Evolutionary conservation across 2,113 vertebrate genomes (phyloP), one percentile per base, ranked within the genome.

Genomic region (Holacanthus passer): DNA sequence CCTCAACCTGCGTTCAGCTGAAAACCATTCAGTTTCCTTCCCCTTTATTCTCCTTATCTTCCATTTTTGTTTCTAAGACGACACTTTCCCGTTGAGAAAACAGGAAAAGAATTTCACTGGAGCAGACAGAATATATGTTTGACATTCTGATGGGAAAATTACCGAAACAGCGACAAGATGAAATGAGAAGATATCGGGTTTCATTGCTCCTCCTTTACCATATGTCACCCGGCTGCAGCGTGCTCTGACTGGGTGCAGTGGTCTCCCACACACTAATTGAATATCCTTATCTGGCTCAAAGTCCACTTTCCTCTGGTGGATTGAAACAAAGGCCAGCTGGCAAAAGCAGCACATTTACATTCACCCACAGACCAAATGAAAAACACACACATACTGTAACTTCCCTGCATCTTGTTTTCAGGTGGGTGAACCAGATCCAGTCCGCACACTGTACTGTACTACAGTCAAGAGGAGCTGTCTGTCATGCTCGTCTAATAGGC

Each of bases 231-330:
- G 6, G 85, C 74, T 74, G 31, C 66, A 16, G 70, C 74, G 3
- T 60, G 73, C 76, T 80, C 24, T 6, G 82, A 79, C 86, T 79
- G 74, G 74, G 4, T 75, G 76, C 81, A 72, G 73, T 48, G 14
- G 52, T 60, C 78, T 75, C 52, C 63, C 59, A 71, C 45, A 60
- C 71, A 88, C 84, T 92, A 92, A 90, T 88, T 93, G 90, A 94
- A 90, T 91, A 88, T 88, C 80, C 90, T 92, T 92, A 92, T 93
- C 92, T 90, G 84, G 55, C 81, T 82, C 72, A 52, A 76, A 63
- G 71, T 47, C 75, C 67, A 11, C 63, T 71, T 83, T 79, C 75
- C 79, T 89, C 82, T 75, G 75, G 41, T 86, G 73, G 80, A 85
- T 55, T 81, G 66, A 86, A 85, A 89, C 85, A 79, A 69, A 85